phyloP scores from a whole-genome alignment of 2,888 invertebrate species.

The Drosophila colorata region DNA sequence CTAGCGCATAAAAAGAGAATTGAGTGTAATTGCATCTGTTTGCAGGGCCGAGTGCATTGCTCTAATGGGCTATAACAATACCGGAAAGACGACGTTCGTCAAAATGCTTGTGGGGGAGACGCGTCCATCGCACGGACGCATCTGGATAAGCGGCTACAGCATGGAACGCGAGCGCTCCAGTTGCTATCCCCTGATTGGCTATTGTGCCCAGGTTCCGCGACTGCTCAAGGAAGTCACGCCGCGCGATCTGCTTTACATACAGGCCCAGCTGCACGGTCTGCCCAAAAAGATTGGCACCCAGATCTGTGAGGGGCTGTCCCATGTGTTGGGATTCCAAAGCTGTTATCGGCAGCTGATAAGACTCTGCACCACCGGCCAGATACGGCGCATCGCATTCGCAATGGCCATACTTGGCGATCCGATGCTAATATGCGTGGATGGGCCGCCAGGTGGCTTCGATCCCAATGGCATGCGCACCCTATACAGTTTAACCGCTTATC shows the following conservation, averaged over 20 bases:
- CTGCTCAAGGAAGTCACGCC: conserved; percentile 50
- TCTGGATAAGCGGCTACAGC: conserved; percentile 52
- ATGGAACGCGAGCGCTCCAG: conserved; percentile 20
- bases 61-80: conserved; percentile 52
- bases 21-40: neutral
- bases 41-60: conserved; percentile 62
- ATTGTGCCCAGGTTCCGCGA: conserved; percentile 45
- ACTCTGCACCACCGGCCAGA: conserved; percentile 51
- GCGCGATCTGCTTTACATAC: conserved; percentile 49
- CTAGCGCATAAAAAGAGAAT: no score
- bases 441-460: conserved; percentile 58
- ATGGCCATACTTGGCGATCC: conserved; percentile 64
- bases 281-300: neutral
- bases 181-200: conserved; percentile 58
- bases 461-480: conserved; percentile 53
- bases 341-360: conserved; percentile 34
- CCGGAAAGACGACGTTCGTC: conserved; percentile 56
- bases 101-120: conserved; percentile 48
- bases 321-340: conserved; percentile 53
- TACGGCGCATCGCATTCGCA: conserved; percentile 55
- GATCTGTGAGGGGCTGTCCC: conserved; percentile 48
- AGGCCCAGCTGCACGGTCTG: conserved; percentile 54
- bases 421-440: conserved; percentile 55
- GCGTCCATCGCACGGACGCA: conserved; percentile 33
- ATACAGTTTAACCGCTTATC: conserved; percentile 83